phyloP scores from a whole-genome alignment of 2,797 vertebrate species.

The Loriculus beryllinus region DNA sequence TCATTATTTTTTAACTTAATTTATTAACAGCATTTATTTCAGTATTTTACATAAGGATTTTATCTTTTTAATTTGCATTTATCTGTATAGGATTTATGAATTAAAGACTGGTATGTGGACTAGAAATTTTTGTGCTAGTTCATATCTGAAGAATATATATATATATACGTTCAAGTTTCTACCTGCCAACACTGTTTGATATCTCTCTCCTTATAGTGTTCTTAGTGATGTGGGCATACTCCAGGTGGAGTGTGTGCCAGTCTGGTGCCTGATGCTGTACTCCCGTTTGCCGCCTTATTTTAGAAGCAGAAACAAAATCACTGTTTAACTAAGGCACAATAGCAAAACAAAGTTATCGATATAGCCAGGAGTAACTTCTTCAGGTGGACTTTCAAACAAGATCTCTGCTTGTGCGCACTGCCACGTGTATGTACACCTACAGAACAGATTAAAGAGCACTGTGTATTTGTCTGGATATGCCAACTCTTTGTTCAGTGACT shows the following conservation, averaged over 20 bases:
- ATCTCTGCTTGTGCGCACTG: background rate
- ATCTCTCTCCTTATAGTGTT: background rate
- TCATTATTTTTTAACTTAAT: conserved; percentile 37
- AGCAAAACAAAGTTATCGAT: background rate
- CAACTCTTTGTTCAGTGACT: background rate
- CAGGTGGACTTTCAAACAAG: background rate
- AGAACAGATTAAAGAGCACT: background rate
- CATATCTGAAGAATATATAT: background rate
- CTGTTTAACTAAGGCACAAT: background rate
- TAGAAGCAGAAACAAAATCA: conserved; percentile 27
- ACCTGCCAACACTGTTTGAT: background rate
- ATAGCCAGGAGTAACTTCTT: background rate
- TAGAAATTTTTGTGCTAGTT: conserved; percentile 25
- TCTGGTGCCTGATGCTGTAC: background rate
- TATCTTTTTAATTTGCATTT: conserved; percentile 33
- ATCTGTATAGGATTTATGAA: conserved; percentile 3
- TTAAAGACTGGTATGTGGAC: background rate
- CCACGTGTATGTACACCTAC: background rate
- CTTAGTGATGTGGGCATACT: background rate
- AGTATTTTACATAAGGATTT: conserved; percentile 12
- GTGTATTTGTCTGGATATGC: background rate
- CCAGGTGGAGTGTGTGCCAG: background rate
- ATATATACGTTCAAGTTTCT: background rate
- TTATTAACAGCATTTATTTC: conserved; percentile 47
- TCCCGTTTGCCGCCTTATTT: background rate